A percentile compares a stretch with the other conserved stretches of the same genome.
Evolutionary conservation across 1,140 invertebrate genomes (phyloP).

Genomic region (Diplogasteroides magnus): DNA sequence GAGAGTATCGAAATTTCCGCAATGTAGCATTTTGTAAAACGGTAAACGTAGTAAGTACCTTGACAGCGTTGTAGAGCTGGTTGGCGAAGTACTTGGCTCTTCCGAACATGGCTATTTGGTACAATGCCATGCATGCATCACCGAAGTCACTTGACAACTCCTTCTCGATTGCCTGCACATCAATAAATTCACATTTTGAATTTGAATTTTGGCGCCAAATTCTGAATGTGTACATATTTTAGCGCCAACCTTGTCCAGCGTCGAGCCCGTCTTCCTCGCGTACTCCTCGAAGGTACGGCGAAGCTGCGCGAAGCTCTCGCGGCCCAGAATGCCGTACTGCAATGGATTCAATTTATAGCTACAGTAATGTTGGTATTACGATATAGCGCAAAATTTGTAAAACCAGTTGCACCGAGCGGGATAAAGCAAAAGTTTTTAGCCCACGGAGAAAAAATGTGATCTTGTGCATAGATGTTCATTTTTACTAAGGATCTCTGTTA

Average conservation of each 20-base stretch:
- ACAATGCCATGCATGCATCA: conserved; percentile 73
- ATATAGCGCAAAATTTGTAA: no score
- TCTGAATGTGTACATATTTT: no score
- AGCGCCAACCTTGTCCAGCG: conserved; percentile 76
- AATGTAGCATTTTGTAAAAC: no score
- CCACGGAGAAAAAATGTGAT: no score
- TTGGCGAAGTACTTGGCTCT: conserved; percentile 68
- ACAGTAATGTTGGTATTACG: background rate
- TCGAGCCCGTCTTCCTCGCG: conserved; percentile 71
- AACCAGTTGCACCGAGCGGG: no score
- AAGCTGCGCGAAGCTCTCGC: background rate
- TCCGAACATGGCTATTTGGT: conserved; percentile 6
- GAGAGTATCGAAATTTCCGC: no score
- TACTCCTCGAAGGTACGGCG: conserved; percentile 19
- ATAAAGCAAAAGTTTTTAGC: no score
- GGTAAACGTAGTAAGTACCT: no score
- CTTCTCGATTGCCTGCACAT: conserved; percentile 73
- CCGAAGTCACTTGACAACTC: conserved; percentile 79
- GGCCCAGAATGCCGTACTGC: background rate
- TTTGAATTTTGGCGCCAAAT: no score
- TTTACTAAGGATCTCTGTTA: no score
- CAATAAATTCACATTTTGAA: no score
- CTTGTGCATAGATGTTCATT: no score
- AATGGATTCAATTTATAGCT: background rate
- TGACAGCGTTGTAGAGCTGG: conserved; percentile 57